Conservation (phyloP, 2,888 invertebrate genomes). For the Corythucha ciliata region DNA sequence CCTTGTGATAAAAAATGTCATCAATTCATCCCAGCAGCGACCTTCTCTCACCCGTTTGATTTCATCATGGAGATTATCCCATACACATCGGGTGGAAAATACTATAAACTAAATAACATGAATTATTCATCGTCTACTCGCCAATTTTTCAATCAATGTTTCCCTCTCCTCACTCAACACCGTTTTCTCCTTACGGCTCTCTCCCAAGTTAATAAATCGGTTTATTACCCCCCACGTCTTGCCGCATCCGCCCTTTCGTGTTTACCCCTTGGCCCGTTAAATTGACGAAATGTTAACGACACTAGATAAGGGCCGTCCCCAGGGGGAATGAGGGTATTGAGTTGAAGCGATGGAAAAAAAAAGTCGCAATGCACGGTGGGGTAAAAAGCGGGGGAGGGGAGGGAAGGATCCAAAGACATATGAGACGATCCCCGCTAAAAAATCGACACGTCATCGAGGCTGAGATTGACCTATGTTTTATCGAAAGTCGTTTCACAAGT, state of each 20-base stretch:
- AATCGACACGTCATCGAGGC: conserved; percentile 23
- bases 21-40: too few species aligned
- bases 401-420: conserved; percentile 11
- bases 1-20: too few species aligned
- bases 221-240: conserved; percentile 17
- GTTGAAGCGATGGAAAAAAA: background rate
- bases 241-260: conserved; percentile 13
- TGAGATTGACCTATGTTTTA: too few species aligned
- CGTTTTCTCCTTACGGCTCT: background rate
- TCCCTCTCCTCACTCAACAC: conserved; percentile 2
- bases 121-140: conserved; percentile 24
- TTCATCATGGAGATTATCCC: too few species aligned
- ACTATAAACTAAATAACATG: conserved; percentile 21
- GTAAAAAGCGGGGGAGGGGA: background rate
- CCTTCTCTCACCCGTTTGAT: too few species aligned
- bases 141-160: conserved; percentile 24
- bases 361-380: background rate
- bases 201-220: conserved; percentile 21
- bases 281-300: conserved; percentile 26
- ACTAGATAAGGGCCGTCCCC: conserved; percentile 12
- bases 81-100: conserved; percentile 21
- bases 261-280: conserved; percentile 24
- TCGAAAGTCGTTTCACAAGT: too few species aligned
- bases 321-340: background rate
- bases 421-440: conserved; percentile 11